Conservation (phyloP, 2,888 invertebrate genomes). For the Athalia cordata region DNA sequence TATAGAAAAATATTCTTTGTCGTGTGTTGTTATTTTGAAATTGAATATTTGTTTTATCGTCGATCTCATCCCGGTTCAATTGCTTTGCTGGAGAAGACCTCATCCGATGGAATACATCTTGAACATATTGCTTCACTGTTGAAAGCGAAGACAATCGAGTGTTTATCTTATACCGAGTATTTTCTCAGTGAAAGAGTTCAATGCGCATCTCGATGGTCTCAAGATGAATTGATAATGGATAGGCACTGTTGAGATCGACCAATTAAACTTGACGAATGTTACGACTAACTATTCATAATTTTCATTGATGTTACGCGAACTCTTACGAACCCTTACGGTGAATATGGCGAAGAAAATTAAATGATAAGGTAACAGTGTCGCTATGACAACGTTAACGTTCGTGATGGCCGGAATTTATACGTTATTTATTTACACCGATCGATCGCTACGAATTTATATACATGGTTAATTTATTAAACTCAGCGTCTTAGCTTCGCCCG, state of each 20-base stretch:
- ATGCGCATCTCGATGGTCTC: not conserved
- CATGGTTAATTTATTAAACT: slow-evolving; percentile 1
- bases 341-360: too few relatives aligned
- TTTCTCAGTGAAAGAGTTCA: slow-evolving; percentile 5
- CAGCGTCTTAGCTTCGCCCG: not conserved
- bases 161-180: not conserved
- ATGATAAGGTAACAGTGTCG: too few relatives aligned
- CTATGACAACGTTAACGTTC: too few relatives aligned
- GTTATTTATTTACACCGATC: too few relatives aligned
- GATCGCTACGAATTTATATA: not conserved
- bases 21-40: too few relatives aligned
- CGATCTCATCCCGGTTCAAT: not conserved
- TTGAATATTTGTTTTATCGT: too few relatives aligned
- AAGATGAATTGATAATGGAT: not conserved
- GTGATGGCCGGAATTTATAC: too few relatives aligned
- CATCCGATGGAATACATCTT: not conserved
- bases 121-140: not conserved
- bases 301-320: too few relatives aligned
- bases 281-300: too few relatives aligned
- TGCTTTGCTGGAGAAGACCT: not conserved
- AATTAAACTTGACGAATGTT: not conserved
- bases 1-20: too few relatives aligned
- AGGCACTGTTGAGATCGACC: not conserved
- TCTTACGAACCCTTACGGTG: too few relatives aligned
- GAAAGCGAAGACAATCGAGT: not conserved